These are phyloP conservation scores for Drosophila ercepeae DNA, from an alignment of 1,140 invertebrate genomes.

Conservation along the genomic window DNA sequence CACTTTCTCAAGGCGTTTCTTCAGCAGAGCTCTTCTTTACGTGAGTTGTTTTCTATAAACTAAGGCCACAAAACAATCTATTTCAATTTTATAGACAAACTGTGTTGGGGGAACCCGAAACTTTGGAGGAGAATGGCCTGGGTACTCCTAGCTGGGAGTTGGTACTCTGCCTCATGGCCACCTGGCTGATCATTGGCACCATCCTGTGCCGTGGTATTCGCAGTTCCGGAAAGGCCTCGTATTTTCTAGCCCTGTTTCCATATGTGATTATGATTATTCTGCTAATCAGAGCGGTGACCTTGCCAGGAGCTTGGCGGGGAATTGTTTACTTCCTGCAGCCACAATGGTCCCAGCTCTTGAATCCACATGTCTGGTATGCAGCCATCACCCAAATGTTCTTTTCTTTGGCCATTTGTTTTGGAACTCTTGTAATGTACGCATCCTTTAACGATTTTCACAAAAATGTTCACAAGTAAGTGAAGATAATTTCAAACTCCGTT, in stretches of 20 bases:
- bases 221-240: constrained; percentile 87
- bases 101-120: constrained; percentile 86
- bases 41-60: constrained; percentile 60
- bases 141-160: constrained; percentile 88
- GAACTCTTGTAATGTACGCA: constrained; percentile 91
- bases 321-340: constrained; percentile 91
- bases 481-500: neutral
- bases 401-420: constrained; percentile 92
- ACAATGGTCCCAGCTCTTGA: constrained; percentile 88
- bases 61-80: neutral
- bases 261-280: constrained; percentile 89
- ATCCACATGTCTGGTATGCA: constrained; percentile 91
- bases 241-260: constrained; percentile 90
- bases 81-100: constrained; percentile 80
- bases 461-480: constrained; percentile 90
- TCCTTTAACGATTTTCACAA: constrained; percentile 93
- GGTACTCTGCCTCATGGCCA: constrained; percentile 87
- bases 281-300: constrained; percentile 88
- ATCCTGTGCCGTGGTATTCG: constrained; percentile 87
- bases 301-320: constrained; percentile 90
- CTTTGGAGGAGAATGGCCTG: constrained; percentile 86
- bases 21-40: constrained; percentile 84
- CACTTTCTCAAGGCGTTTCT: constrained; percentile 48
- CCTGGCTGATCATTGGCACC: constrained; percentile 89
- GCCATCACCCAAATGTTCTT: constrained; percentile 94